Percentiles rank a stretch among this genome's conserved stretches.
Evolutionary conservation across 2,113 vertebrate species (phyloP).

Genomic region (Callocephalon fimbriatum): DNA sequence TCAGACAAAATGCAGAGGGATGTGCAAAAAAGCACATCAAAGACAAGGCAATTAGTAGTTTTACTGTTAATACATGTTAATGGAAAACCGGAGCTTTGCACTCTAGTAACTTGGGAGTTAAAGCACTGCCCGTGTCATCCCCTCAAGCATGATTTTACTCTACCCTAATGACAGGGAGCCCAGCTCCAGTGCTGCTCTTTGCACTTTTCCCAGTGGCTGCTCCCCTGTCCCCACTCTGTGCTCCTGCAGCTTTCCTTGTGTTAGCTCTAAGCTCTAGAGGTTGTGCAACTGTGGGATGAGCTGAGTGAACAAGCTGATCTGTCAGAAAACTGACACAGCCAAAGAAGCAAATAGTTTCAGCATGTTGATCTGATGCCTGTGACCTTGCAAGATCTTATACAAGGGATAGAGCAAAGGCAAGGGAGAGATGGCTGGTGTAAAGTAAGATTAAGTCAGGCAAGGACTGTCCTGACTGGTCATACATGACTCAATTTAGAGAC

Average conservation of each 20-base stretch:
- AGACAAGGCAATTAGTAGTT: neutral
- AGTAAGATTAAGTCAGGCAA: neutral
- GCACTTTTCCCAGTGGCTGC: neutral
- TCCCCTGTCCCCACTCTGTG: rapidly evolving
- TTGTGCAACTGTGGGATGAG: neutral
- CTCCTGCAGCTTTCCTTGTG: neutral
- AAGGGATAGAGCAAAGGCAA: neutral
- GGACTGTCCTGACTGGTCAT: neutral
- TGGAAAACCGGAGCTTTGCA: neutral
- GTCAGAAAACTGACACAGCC: neutral
- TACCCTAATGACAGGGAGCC: neutral
- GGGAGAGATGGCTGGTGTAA: neutral
- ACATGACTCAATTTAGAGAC: neutral
- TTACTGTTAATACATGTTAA: neutral
- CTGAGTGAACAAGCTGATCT: neutral
- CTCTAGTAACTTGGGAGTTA: neutral
- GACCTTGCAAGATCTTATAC: neutral
- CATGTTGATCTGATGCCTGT: neutral
- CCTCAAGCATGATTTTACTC: neutral
- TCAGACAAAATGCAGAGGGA: neutral
- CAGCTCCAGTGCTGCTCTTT: neutral
- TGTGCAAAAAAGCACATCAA: neutral
- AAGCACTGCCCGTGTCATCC: neutral
- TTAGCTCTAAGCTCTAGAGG: neutral
- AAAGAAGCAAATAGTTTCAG: neutral